Evolutionary conservation across 2,113 vertebrate species (phyloP), one percentile per base, ranked within the genome.

Genomic region (Bufo gargarizans): DNA sequence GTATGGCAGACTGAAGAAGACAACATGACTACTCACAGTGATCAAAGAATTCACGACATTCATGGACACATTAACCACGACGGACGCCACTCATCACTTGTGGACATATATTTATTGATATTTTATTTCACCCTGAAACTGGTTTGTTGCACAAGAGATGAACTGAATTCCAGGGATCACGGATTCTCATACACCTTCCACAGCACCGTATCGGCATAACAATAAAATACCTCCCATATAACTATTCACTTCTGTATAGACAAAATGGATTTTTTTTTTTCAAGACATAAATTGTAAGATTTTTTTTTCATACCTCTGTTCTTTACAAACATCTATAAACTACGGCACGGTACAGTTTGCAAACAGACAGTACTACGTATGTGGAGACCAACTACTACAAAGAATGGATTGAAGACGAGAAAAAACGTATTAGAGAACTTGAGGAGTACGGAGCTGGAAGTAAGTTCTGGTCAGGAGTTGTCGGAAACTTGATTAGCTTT

Each of bases 301-400:
- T 45, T 74, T 82, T 59, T 81, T 83, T 88, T 76, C 71, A 76
- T 49, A 76, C 58, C 93, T 94, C 93, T 93, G 92, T 94, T 96
- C 95, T 97, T 94, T 96, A 97, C 96, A 96, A 96, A 96, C 94
- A 95, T 94, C 96, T 97, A 96, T 94, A 69, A 96, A 96, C 96
- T 97, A 97, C 95, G 93, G 91, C 96, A 97, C 96, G 22, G 91
- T 95, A 97, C 96, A 90, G 93, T 90, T 92, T 89, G 89, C 86
- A 76, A 59, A 91, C 91, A 56, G 86, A 95, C 91, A 11, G 90
- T 84, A 45, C 88, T 91, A 92, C 72, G 3, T 8, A 90, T 88
- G 88, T 43, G 85, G 79, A 86, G 90, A 90, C 87, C 91, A 90
- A 77, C 85, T 86, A 91, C 91, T 83, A 84, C 82, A 7, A 90